Evolutionary conservation across 2,797 vertebrate species (phyloP).

Genomic region (Falco naumanni): DNA sequence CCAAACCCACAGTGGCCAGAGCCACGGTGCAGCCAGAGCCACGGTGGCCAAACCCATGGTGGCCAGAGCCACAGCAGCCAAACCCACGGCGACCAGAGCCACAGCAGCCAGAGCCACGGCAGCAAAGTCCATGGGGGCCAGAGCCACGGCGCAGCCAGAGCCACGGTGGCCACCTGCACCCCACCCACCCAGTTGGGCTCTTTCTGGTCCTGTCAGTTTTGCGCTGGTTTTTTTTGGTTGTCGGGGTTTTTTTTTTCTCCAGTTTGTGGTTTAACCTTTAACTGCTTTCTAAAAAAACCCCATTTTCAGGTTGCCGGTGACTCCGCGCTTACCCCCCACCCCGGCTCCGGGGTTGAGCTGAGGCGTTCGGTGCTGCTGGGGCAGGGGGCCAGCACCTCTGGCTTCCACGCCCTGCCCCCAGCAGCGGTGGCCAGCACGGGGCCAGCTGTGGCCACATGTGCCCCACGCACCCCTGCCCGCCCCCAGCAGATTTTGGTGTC

Average conservation of each 20-base stretch:
- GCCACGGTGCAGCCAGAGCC: too few relatives aligned
- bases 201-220: background rate
- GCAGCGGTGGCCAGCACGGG: background rate
- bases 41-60: too few relatives aligned
- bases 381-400: background rate
- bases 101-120: too few relatives aligned
- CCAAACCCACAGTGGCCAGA: too few relatives aligned
- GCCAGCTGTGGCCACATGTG: accelerated
- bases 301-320: background rate
- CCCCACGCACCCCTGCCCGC: background rate
- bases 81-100: too few relatives aligned
- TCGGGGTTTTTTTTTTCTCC: background rate
- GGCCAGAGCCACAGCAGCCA: too few relatives aligned
- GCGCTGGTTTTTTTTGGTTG: too few relatives aligned
- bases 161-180: background rate
- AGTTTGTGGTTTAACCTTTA: conserved; percentile 17
- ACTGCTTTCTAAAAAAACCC: background rate
- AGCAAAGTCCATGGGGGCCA: too few relatives aligned
- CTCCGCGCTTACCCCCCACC: background rate
- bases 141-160: too few relatives aligned
- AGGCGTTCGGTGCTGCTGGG: background rate
- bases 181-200: background rate
- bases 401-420: too few relatives aligned
- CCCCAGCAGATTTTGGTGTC: background rate
- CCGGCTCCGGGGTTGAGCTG: background rate